Evolutionary conservation across 2,113 vertebrate genomes (phyloP), one percentile per base, ranked within the genome.

Genomic region (Thunnus maccoyii): DNA sequence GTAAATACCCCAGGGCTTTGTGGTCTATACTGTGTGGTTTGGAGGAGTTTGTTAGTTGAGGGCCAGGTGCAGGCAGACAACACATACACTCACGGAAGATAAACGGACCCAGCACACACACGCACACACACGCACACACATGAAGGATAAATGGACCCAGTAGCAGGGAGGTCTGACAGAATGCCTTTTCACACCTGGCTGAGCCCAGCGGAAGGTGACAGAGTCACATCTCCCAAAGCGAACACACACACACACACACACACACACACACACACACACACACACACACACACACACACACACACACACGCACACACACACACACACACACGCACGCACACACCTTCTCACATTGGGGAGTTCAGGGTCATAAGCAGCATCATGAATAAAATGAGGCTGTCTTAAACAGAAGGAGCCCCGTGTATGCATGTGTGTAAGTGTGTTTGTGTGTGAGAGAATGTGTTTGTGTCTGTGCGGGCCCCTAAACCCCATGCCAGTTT

Each of bases 111-210:
- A 27, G 58, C 83, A 62, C 64, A 76, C 61, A 47, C 32, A 44
- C 72, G 16, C 67, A 30, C 64, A 47, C 63, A 64, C 78, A 47
- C 70, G 47, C 54, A 57, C 83, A 71, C 82, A 79, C 82, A 80
- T 41, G 61, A 55, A 90, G 88, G 82, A 88, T 94, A 94, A 94
- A 94, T 91, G 92, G 94, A 94, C 88, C 92, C 92, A 92, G 92
- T 93, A 91, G 93, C 91, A 93, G 90, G 91, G 90, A 94, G 92
- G 93, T 94, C 90, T 95, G 95, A 95, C 95, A 95, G 95, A 95
- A 95, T 95, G 95, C 94, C 93, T 95, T 95, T 95, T 95, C 94
- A 95, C 95, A 95, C 95, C 95, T 95, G 94, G 94, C 92, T 95
- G 95, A 94, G 93, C 94, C 92, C 93, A 94, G 94, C 90, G 91